Base-by-base conservation (phyloP, 2,888 invertebrate species). In the Steromphala cineraria region DNA sequence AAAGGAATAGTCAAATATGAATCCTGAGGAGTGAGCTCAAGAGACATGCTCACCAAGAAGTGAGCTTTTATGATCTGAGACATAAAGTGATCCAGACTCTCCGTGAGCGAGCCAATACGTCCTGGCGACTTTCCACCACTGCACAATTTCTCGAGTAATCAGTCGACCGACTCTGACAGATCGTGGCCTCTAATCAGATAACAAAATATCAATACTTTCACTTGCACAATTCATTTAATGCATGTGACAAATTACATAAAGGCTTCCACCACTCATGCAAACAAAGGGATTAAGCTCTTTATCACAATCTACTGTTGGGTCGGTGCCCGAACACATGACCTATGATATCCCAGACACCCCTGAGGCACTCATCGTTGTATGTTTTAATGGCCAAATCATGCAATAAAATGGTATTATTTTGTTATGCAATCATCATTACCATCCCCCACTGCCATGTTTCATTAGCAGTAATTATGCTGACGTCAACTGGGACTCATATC, bases 161-260 rank as follows among this genome's bases (percentile, higher is more conserved):
- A 28, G 28, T 24, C 13, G 62, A 71, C 15, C 36, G 31, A 71
- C 28, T 36, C 31, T 71, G 71, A 71, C 71, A 71, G 71, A 71
- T 71, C 36, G 19, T 71, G 13, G 28, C 71, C 40, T 31, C 71
- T 31, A 71, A 71, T 71, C 71, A 19, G 19, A 36, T 36, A 46
- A 19, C 28, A 71, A 71, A 71, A 31, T 71, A 71, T 40, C 40
- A 28, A 31, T 40, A 36, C n/a, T 40, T 36, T 71, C 71, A 71
- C 31, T 40, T 71, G 40, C 71, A 40, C 40, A 31, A 71, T 71
- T 71, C 71, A 36, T 71, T 71, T 71, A 36, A 78, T 62, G 40
- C 78, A 71, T 40, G 71, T 71, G 71, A 71, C 71, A 71, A 71
- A 71, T 36, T 31, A 71, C 71, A 71, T 71, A 40, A 46, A n/a